These are phyloP conservation scores for Oryzaephilus surinamensis DNA, from an alignment of 1,140 invertebrate genomes.

Conservation along the genomic window DNA sequence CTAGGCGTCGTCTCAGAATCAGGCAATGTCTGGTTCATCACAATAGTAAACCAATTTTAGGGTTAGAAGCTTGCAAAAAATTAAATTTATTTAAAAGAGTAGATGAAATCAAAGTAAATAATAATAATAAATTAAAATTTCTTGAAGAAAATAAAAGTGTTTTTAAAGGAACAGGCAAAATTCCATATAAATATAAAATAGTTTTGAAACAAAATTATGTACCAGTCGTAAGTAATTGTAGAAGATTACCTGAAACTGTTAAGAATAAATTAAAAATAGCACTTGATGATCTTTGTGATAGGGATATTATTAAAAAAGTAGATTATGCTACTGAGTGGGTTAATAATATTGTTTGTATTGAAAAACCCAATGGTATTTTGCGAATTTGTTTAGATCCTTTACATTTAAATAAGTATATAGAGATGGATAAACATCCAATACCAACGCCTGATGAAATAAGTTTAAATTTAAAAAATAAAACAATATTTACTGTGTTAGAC, in stretches of 20 bases:
- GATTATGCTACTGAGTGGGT: conserved; percentile 33
- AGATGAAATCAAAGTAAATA: too few relatives aligned
- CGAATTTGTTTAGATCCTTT: conserved; percentile 9
- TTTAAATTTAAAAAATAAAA: conserved; percentile 8
- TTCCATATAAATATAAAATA: background rate
- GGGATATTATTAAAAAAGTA: conserved; percentile 25
- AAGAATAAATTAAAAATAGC: conserved; percentile 19
- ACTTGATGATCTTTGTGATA: conserved; percentile 21
- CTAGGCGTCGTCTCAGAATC: too few relatives aligned
- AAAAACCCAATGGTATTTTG: conserved; percentile 6
- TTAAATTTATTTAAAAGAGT: too few relatives aligned
- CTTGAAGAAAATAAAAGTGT: conserved; percentile 3
- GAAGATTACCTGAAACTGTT: conserved; percentile 22
- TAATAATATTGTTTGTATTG: conserved; percentile 12
- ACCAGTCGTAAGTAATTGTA: conserved; percentile 12
- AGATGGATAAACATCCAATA: background rate
- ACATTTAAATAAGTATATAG: conserved; percentile 9
- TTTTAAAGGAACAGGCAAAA: conserved; percentile 2
- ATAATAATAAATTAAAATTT: conserved; percentile 4
- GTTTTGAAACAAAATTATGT: background rate
- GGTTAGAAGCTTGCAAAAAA: too few relatives aligned
- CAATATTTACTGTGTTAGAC: too few relatives aligned
- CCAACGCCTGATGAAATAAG: conserved; percentile 1
- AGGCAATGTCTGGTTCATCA: too few relatives aligned
- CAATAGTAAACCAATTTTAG: too few relatives aligned